Evolutionary conservation across 1,140 invertebrate species (phyloP).

Genomic region (Drosophila quadrilineata): DNA sequence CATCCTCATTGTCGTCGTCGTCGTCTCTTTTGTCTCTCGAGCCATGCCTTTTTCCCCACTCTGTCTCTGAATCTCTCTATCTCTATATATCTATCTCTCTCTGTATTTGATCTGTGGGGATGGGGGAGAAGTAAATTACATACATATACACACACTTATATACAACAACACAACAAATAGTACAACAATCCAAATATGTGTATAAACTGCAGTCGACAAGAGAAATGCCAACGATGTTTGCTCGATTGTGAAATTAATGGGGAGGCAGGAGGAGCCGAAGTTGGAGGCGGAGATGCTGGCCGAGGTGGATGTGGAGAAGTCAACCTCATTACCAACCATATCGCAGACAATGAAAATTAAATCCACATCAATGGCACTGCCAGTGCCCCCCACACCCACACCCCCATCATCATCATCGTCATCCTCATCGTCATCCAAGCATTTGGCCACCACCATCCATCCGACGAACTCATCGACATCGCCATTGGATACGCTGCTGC

Average conservation of each 20-base stretch:
- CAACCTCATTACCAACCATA: constrained; percentile 38
- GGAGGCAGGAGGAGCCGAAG: constrained; percentile 25
- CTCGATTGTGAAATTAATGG: constrained; percentile 65
- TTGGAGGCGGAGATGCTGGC: not conserved
- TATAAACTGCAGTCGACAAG: constrained; percentile 68
- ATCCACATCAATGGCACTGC: not conserved
- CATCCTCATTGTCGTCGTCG: no score
- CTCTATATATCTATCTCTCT: not conserved
- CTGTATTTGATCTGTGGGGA: not conserved
- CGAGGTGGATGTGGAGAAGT: not conserved
- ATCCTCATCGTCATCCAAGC: no score
- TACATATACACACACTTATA: constrained; percentile 26
- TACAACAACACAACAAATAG: constrained; percentile 24
- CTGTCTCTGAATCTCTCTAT: not conserved
- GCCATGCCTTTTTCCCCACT: no score
- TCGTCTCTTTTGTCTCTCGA: no score
- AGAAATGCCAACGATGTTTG: constrained; percentile 76
- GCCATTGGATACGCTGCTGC: constrained; percentile 6
- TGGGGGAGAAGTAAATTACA: constrained; percentile 5
- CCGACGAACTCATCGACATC: no score
- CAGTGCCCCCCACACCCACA: not conserved
- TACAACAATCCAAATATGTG: constrained; percentile 39
- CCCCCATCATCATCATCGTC: no score
- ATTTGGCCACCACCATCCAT: no score
- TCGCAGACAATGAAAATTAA: constrained; percentile 36